Evolutionary conservation across 1,140 invertebrate species (phyloP).

Genomic region (Marisa cornuarietis): DNA sequence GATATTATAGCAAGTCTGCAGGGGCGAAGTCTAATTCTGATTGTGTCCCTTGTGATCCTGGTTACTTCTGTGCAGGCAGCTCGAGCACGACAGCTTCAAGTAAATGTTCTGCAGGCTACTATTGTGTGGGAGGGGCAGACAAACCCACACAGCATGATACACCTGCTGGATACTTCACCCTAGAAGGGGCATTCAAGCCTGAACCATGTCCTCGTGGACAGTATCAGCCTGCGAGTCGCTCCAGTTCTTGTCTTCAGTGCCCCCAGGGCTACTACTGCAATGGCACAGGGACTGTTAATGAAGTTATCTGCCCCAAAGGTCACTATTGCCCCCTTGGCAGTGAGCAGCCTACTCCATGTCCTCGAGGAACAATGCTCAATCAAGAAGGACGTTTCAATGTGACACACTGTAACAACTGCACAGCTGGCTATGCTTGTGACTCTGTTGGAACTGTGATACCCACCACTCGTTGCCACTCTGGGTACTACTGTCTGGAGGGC

Average conservation of each 20-base stretch:
- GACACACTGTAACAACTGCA: slow-evolving; percentile 54
- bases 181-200: slow-evolving; percentile 54
- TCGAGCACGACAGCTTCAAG: slow-evolving; percentile 55
- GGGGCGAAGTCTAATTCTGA: slow-evolving; percentile 59
- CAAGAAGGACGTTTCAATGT: slow-evolving; percentile 47
- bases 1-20: slow-evolving; percentile 58
- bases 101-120: slow-evolving; percentile 59
- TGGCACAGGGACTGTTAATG: slow-evolving; percentile 48
- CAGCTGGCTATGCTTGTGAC: slow-evolving; percentile 57
- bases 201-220: slow-evolving; percentile 56
- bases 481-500: slow-evolving; percentile 53
- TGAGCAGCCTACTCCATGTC: slow-evolving; percentile 56
- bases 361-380: slow-evolving; percentile 51
- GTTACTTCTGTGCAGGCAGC: slow-evolving; percentile 61
- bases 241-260: slow-evolving; percentile 50
- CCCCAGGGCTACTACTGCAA: slow-evolving; percentile 62
- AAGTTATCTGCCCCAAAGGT: slow-evolving; percentile 57
- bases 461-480: slow-evolving; percentile 43
- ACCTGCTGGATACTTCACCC: slow-evolving; percentile 54
- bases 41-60: slow-evolving; percentile 63
- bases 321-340: slow-evolving; percentile 58
- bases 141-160: slow-evolving; percentile 55
- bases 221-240: slow-evolving; percentile 50
- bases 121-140: slow-evolving; percentile 60
- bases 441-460: slow-evolving; percentile 36